phyloP scores from a whole-genome alignment of 1,140 invertebrate species.

The Mya arenaria region DNA sequence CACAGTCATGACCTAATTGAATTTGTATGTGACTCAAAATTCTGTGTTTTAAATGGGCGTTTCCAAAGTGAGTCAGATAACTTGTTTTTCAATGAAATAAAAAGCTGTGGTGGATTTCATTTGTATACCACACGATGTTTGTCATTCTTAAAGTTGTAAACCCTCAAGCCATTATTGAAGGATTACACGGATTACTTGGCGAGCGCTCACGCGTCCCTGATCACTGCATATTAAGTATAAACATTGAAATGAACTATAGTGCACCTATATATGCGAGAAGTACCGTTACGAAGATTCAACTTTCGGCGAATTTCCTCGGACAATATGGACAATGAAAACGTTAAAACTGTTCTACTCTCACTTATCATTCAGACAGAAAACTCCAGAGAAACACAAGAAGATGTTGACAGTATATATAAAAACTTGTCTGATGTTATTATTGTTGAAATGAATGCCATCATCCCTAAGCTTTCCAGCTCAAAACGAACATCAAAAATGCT shows the following conservation, averaged over 20 bases:
- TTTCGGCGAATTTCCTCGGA: background rate
- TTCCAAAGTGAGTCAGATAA: background rate
- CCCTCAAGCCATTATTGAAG: background rate
- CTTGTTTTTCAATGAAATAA: slow-evolving; percentile 11
- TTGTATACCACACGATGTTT: slow-evolving; percentile 32
- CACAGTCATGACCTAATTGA: slow-evolving; percentile 39
- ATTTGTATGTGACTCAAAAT: slow-evolving; percentile 41
- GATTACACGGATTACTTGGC: slow-evolving; percentile 35
- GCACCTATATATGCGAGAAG: background rate
- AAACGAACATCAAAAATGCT: background rate
- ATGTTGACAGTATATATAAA: slow-evolving; percentile 45
- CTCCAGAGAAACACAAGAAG: slow-evolving; percentile 6
- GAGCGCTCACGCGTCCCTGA: slow-evolving; percentile 28
- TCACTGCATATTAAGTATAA: background rate
- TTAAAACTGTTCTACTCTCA: background rate
- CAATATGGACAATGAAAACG: slow-evolving; percentile 2
- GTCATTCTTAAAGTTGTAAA: background rate
- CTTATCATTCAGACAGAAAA: slow-evolving; percentile 9
- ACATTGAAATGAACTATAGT: no score
- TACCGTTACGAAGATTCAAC: background rate
- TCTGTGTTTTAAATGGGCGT: slow-evolving; percentile 46
- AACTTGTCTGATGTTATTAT: background rate
- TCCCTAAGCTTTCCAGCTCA: background rate
- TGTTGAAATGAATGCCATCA: slow-evolving; percentile 13
- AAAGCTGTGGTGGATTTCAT: slow-evolving; percentile 49